phyloP scores from a whole-genome alignment of 2,888 invertebrate genomes.

The Trisateles emortualis region DNA sequence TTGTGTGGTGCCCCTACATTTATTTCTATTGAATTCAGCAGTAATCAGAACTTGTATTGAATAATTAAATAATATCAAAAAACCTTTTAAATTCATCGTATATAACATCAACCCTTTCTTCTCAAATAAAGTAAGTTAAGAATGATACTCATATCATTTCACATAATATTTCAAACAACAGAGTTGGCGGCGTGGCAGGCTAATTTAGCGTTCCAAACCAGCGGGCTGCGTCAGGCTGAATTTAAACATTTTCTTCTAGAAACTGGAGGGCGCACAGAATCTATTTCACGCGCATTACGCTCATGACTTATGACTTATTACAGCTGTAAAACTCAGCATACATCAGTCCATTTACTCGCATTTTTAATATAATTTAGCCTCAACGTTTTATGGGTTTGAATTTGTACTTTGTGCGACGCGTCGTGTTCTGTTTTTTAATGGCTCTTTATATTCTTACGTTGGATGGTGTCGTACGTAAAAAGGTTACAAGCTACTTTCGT shows the following conservation, averaged over 20 bases:
- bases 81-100: not conserved
- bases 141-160: conserved; percentile 64
- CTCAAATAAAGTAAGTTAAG: conserved; percentile 20
- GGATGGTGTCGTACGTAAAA: not conserved
- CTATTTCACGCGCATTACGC: conserved; percentile 83
- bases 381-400: conserved; percentile 26
- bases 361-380: conserved; percentile 63
- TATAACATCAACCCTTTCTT: not conserved
- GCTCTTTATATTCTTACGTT: not conserved
- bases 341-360: conserved; percentile 74
- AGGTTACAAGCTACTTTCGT: not conserved
- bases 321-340: conserved; percentile 80
- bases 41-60: too few relatives aligned
- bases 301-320: conserved; percentile 79
- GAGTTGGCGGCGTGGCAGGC: conserved; percentile 62
- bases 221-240: conserved; percentile 61
- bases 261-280: conserved; percentile 69
- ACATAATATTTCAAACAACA: conserved; percentile 72
- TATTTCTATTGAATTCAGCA: too few relatives aligned
- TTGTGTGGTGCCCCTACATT: too few relatives aligned
- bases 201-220: conserved; percentile 75
- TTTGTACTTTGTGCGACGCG: conserved; percentile 8
- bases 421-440: not conserved
- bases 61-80: too few relatives aligned
- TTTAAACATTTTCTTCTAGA: conserved; percentile 75